A percentile compares a stretch with the other conserved stretches of the same genome.
Conservation (phyloP, 2,888 invertebrate genomes). For the Cheilosia vernalis region DNA sequence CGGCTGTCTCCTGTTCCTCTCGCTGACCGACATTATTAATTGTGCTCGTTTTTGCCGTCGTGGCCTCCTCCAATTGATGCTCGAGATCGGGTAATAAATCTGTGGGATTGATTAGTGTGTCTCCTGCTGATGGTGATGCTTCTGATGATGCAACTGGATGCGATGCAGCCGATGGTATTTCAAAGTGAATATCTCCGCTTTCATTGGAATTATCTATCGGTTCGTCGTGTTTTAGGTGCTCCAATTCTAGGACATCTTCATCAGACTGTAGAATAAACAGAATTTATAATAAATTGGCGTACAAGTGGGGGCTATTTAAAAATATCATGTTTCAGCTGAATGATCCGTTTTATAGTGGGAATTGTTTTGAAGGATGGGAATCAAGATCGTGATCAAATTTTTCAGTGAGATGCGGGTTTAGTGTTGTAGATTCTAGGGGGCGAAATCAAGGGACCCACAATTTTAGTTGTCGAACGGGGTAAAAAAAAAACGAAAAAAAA, state of each 20-base stretch:
- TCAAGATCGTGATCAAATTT: no score
- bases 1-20: constrained; percentile 43
- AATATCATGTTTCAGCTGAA: no score
- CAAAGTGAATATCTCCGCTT: constrained; percentile 58
- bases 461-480: no score
- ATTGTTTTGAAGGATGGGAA: no score
- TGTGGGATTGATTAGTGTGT: constrained; percentile 71
- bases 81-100: constrained; percentile 80
- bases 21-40: constrained; percentile 57
- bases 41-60: constrained; percentile 78
- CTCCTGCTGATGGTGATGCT: constrained; percentile 52
- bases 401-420: no score
- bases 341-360: no score
- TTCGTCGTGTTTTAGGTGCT: constrained; percentile 83
- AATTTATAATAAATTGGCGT: not conserved
- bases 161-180: constrained; percentile 48
- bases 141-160: constrained; percentile 26
- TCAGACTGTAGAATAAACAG: constrained; percentile 81
- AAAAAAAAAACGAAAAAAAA: no score
- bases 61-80: constrained; percentile 80
- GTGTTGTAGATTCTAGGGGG: no score
- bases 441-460: no score
- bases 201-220: constrained; percentile 57
- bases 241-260: constrained; percentile 84
- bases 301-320: not conserved